Conservation (phyloP, 2,113 vertebrate species). For the Tapirus terrestris region DNA sequence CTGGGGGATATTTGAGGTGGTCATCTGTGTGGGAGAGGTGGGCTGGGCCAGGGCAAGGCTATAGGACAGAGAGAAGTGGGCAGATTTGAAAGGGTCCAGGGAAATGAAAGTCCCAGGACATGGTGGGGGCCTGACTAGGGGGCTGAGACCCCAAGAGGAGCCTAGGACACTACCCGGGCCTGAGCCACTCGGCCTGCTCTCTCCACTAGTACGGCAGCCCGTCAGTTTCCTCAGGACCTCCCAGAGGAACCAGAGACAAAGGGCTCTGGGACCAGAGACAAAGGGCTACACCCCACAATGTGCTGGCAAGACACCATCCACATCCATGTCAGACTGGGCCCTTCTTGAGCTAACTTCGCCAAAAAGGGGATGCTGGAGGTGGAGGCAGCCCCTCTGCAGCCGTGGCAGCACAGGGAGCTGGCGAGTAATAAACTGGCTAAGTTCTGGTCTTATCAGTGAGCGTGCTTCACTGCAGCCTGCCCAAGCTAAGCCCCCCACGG, state of each 20-base stretch:
- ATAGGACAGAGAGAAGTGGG: not conserved
- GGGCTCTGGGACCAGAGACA: not conserved
- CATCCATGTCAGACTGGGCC: not conserved
- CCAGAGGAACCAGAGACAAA: not conserved
- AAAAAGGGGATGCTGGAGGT: not conserved
- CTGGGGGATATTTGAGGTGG: not conserved
- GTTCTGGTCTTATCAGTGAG: not conserved
- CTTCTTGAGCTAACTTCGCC: not conserved
- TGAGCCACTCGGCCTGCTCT: not conserved
- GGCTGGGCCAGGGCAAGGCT: not conserved
- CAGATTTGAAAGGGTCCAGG: not conserved
- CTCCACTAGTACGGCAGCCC: not conserved
- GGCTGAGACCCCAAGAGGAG: not conserved
- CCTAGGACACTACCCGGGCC: not conserved
- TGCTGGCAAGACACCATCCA: not conserved
- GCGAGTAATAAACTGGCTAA: not conserved
- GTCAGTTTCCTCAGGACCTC: not conserved
- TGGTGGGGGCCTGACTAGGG: not conserved
- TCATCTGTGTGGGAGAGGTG: not conserved
- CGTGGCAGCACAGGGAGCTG: too few relatives aligned
- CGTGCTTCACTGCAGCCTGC: not conserved
- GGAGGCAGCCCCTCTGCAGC: not conserved
- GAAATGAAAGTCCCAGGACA: not conserved
- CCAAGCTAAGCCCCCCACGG: not conserved
- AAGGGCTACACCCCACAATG: not conserved